Evolutionary conservation across 2,797 vertebrate genomes (phyloP).

Genomic region (Aythya fuligula): DNA sequence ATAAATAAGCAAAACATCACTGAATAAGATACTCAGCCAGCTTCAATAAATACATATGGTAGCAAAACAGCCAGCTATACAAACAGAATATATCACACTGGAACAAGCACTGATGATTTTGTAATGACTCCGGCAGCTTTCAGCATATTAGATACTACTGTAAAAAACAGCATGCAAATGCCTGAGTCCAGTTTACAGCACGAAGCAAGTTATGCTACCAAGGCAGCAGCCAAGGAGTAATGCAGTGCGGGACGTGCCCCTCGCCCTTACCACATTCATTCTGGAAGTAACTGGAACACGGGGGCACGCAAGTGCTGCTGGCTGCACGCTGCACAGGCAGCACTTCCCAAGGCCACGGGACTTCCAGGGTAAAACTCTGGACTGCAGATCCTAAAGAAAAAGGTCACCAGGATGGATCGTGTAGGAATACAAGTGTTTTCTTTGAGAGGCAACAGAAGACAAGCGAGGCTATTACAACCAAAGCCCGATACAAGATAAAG

Average conservation of each 20-base stretch:
- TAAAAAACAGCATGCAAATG: conserved; percentile 52
- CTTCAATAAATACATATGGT: conserved; percentile 54
- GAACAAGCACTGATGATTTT: conserved; percentile 28
- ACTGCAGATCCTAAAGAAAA: neutral
- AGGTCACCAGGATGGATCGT: neutral
- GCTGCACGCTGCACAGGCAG: fast-evolving
- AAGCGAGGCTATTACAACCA: neutral
- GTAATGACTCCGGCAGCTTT: conserved; percentile 32
- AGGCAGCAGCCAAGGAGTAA: neutral
- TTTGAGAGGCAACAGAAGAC: neutral
- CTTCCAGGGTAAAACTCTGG: neutral
- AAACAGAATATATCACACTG: conserved; percentile 51
- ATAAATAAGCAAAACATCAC: conserved; percentile 51
- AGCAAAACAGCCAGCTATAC: conserved; percentile 44
- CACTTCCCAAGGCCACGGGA: neutral
- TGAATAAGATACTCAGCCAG: conserved; percentile 31
- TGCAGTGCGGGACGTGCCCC: neutral
- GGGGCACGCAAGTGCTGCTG: neutral
- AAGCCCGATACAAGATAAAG: neutral
- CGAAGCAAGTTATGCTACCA: neutral
- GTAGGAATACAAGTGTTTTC: neutral
- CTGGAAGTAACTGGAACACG: neutral
- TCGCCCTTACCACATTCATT: neutral
- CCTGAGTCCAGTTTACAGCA: conserved; percentile 15
- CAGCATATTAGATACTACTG: neutral